Conservation (phyloP, 2,797 vertebrate species). For the Tympanoctomys barrerae region DNA sequence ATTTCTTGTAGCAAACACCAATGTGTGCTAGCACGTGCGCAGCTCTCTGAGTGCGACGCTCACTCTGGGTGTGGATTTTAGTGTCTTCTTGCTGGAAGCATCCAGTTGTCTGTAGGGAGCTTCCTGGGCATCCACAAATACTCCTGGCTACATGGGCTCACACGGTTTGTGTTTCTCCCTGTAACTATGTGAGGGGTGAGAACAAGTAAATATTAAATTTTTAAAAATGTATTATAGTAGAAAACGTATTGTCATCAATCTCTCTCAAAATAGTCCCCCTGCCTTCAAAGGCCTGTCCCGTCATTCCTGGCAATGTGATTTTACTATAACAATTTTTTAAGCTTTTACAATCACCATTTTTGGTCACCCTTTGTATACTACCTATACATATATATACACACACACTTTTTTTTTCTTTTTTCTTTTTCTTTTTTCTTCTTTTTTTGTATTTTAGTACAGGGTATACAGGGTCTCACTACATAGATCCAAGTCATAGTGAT, state of each 20-base stretch:
- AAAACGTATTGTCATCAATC: not conserved
- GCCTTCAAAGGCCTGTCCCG: not conserved
- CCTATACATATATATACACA: not conserved
- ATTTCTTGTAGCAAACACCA: constrained; percentile 78
- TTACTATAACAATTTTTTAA: not conserved
- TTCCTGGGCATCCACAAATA: constrained; percentile 12
- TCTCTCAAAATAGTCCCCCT: not conserved
- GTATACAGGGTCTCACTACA: too few species aligned
- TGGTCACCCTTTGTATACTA: not conserved
- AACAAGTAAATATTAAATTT: not conserved
- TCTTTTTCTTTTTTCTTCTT: too few species aligned
- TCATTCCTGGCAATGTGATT: not conserved
- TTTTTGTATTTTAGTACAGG: too few species aligned
- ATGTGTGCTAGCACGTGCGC: constrained; percentile 60
- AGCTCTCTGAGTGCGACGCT: constrained; percentile 79
- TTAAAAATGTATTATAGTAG: not conserved
- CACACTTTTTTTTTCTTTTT: not conserved
- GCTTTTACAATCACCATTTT: not conserved
- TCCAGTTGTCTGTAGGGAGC: constrained; percentile 71
- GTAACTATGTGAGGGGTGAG: fast-evolving
- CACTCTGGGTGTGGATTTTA: constrained; percentile 67
- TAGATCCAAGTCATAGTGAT: too few species aligned
- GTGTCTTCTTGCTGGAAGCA: constrained; percentile 75
- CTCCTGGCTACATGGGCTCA: constrained; percentile 62
- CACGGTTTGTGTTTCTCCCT: not conserved